Conservation (phyloP, 2,113 vertebrate species). For the Eudyptes chrysolophus region DNA sequence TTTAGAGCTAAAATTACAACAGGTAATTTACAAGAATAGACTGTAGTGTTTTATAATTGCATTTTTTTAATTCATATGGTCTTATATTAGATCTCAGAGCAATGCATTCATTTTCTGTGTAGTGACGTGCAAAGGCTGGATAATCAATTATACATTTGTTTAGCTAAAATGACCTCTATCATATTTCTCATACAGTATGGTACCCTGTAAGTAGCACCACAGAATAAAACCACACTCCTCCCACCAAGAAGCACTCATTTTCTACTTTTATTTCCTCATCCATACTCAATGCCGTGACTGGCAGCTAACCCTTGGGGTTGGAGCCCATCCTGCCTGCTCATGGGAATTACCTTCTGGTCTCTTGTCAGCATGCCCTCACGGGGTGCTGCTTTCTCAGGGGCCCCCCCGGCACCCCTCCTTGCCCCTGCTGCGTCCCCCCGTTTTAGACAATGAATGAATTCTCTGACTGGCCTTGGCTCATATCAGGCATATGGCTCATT, state of each 20-base stretch:
- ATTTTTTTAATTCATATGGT: neutral
- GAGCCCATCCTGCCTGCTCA: neutral
- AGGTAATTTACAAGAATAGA: slow-evolving; percentile 48
- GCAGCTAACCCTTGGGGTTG: neutral
- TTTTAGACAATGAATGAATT: neutral
- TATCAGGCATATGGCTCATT: neutral
- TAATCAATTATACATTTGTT: neutral
- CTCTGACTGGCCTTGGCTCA: neutral
- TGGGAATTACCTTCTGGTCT: neutral
- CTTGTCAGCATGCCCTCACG: neutral
- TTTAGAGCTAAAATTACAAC: slow-evolving; percentile 51
- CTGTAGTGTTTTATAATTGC: slow-evolving; percentile 34
- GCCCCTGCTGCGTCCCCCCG: fast-evolving
- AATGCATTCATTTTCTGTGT: slow-evolving; percentile 17
- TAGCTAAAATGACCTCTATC: neutral
- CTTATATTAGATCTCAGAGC: neutral
- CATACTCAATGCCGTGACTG: neutral
- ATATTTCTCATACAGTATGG: neutral
- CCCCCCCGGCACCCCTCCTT: neutral
- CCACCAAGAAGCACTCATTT: neutral
- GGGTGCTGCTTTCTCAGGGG: neutral
- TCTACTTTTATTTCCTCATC: neutral
- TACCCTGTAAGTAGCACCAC: neutral
- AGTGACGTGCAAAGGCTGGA: neutral
- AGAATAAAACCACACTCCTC: neutral